These are phyloP conservation scores for Laspeyria flexula DNA, from an alignment of 2,888 invertebrate genomes.

Conservation along the genomic window DNA sequence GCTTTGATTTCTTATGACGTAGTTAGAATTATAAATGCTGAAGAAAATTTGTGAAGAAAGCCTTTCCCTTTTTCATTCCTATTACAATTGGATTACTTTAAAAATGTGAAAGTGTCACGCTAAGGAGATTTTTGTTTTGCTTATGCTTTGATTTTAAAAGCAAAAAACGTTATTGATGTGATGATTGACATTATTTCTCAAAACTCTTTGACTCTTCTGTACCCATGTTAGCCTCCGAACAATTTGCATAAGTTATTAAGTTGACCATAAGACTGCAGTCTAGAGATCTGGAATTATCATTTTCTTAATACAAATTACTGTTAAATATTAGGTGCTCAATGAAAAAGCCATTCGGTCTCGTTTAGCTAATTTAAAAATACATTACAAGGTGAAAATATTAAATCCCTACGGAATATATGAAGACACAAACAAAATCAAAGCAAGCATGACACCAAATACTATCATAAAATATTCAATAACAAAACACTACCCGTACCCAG, in stretches of 20 bases:
- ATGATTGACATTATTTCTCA: too few relatives aligned
- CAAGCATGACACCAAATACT: background rate
- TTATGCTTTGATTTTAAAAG: background rate
- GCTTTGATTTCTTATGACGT: background rate
- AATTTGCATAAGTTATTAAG: too few relatives aligned
- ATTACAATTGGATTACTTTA: slow-evolving; percentile 19
- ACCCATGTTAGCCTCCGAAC: too few relatives aligned
- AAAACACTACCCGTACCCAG: background rate
- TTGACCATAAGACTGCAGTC: too few relatives aligned
- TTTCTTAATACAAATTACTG: too few relatives aligned
- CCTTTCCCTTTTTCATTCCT: background rate
- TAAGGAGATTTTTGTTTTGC: background rate
- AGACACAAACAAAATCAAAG: background rate
- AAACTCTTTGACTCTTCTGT: too few relatives aligned
- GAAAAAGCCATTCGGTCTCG: too few relatives aligned
- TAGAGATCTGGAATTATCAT: too few relatives aligned
- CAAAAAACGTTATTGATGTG: background rate
- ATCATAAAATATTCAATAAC: slow-evolving; percentile 1
- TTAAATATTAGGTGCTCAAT: too few relatives aligned
- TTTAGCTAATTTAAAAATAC: too few relatives aligned
- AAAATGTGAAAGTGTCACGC: slow-evolving; percentile 1
- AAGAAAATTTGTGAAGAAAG: background rate
- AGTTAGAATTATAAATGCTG: slow-evolving; percentile 6
- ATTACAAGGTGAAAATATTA: too few relatives aligned
- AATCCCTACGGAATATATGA: too few relatives aligned